Percentiles rank a stretch among this genome's conserved stretches.
Conservation (phyloP, 2,888 invertebrate genomes). For the Eupelmus urozonus region DNA sequence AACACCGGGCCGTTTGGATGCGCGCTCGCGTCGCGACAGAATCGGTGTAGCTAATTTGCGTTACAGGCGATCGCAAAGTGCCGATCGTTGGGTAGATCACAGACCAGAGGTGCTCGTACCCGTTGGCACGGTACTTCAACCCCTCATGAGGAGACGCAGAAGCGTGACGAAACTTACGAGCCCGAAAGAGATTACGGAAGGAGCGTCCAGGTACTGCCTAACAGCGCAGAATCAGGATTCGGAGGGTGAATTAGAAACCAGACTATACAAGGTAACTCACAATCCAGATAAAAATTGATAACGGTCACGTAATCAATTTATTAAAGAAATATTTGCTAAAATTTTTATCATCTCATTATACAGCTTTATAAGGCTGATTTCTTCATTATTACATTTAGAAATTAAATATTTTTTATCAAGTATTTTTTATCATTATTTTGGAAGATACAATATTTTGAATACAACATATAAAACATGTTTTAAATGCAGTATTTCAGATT, state of each 20-base stretch:
- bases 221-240: conserved; percentile 95
- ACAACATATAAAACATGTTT: too few relatives aligned
- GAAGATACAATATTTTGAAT: too few relatives aligned
- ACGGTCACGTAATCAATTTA: too few relatives aligned
- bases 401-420: too few relatives aligned
- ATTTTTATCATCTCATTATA: too few relatives aligned
- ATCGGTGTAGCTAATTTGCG: conserved; percentile 85
- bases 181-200: conserved; percentile 81
- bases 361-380: too few relatives aligned
- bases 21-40: conserved; percentile 78
- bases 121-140: conserved; percentile 93
- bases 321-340: too few relatives aligned
- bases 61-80: conserved; percentile 89
- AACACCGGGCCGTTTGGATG: conserved; percentile 64
- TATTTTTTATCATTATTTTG: too few relatives aligned
- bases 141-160: conserved; percentile 88
- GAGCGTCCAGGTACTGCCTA: conserved; percentile 90
- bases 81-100: conserved; percentile 92
- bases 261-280: conserved; percentile 91
- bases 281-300: too few relatives aligned
- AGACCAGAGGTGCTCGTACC: conserved; percentile 88
- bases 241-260: conserved; percentile 95
- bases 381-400: too few relatives aligned
- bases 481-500: too few relatives aligned
- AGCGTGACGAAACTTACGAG: conserved; percentile 90